These are phyloP conservation scores for Crotophaga sulcirostris DNA, from an alignment of 2,113 vertebrate genomes.

Conservation along the genomic window DNA sequence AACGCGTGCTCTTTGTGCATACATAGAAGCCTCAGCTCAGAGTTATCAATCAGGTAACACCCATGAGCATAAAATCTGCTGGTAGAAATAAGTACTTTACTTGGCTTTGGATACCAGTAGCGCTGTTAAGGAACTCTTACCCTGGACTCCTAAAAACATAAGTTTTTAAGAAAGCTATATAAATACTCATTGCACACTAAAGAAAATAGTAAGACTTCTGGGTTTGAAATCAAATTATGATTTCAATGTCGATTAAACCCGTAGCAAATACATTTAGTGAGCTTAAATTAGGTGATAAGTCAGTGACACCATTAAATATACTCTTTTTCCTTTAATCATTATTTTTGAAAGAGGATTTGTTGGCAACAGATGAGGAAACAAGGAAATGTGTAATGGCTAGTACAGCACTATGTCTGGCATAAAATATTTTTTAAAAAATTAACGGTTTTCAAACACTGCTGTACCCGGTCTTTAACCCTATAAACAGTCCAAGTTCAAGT, in stretches of 20 bases:
- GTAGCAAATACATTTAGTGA: accelerated
- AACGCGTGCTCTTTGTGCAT: accelerated
- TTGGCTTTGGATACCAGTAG: neutral
- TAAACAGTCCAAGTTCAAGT: neutral
- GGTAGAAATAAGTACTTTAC: neutral
- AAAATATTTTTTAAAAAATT: neutral
- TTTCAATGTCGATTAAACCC: neutral
- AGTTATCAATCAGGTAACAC: neutral
- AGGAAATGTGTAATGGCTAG: neutral
- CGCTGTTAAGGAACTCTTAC: neutral
- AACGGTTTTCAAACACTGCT: neutral
- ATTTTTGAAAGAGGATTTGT: neutral
- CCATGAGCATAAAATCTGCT: accelerated
- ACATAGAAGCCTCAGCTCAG: neutral
- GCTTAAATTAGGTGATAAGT: neutral
- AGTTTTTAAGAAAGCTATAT: neutral
- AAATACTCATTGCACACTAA: neutral
- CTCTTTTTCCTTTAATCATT: neutral
- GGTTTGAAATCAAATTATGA: neutral
- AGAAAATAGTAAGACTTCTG: neutral
- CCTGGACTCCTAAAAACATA: neutral
- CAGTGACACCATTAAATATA: neutral
- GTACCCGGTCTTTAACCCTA: neutral
- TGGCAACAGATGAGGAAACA: neutral
- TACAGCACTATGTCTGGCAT: neutral